Evolutionary conservation across 2,113 vertebrate genomes (phyloP).

Genomic region (Mirza zaza): DNA sequence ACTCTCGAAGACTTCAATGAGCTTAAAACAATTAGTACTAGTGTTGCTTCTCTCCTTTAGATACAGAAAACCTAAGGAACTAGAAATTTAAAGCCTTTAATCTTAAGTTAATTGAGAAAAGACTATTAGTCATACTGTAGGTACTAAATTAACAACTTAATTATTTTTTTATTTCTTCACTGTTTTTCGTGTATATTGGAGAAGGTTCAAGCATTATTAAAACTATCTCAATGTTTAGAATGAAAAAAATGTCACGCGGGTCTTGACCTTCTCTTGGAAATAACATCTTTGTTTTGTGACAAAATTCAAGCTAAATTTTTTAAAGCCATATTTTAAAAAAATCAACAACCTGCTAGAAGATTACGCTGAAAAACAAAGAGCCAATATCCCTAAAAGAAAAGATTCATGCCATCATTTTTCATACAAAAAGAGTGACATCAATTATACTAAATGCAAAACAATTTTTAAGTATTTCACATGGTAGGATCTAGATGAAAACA

Average conservation of each 20-base stretch:
- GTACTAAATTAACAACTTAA: background rate
- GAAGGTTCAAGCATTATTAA: conserved; percentile 10
- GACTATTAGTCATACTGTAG: background rate
- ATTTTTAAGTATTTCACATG: background rate
- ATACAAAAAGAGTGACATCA: background rate
- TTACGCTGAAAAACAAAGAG: background rate
- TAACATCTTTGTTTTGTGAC: conserved; percentile 34
- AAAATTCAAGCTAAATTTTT: conserved; percentile 17
- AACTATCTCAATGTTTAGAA: background rate
- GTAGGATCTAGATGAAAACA: background rate
- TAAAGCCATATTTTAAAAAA: background rate
- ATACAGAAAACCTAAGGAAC: background rate
- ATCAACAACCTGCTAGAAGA: background rate
- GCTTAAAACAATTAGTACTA: conserved; percentile 32
- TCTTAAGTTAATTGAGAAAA: conserved; percentile 30
- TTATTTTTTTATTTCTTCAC: background rate
- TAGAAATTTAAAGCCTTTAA: background rate
- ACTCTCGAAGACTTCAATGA: background rate
- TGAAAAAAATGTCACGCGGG: conserved; percentile 33
- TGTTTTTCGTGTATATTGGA: background rate
- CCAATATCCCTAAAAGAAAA: background rate
- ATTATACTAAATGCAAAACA: background rate
- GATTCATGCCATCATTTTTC: background rate
- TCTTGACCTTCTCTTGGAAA: conserved; percentile 28
- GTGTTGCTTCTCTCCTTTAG: background rate